These are phyloP conservation scores for Dasypolia templi DNA, from an alignment of 2,888 invertebrate genomes.

Conservation along the genomic window DNA sequence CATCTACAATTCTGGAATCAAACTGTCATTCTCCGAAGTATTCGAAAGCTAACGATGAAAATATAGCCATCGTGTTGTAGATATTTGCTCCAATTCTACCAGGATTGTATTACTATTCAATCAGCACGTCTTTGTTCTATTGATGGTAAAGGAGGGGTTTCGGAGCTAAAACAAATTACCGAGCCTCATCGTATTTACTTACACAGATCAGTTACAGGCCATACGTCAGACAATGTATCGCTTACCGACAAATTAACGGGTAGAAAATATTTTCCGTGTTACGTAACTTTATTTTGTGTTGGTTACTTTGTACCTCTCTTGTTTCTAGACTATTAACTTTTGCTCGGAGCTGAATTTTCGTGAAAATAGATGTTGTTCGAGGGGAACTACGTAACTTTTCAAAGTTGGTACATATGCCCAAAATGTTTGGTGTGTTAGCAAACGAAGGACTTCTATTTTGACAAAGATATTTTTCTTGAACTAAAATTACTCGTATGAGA, in stretches of 20 bases:
- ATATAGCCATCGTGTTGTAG: conserved; percentile 45
- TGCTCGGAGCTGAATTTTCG: conserved; percentile 27
- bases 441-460: background rate
- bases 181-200: conserved; percentile 77
- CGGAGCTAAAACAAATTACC: conserved; percentile 78
- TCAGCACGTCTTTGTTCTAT: conserved; percentile 80
- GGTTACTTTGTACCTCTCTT: conserved; percentile 43
- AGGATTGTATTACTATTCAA: conserved; percentile 84
- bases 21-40: conserved; percentile 26
- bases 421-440: conserved; percentile 1
- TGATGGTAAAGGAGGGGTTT: conserved; percentile 73
- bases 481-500: background rate
- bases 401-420: conserved; percentile 19
- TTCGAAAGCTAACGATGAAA: conserved; percentile 45
- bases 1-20: conserved; percentile 17
- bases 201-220: conserved; percentile 74
- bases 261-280: conserved; percentile 75
- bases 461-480: background rate
- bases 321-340: conserved; percentile 38
- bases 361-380: conserved; percentile 36
- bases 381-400: conserved; percentile 22
- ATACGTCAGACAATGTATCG: conserved; percentile 77
- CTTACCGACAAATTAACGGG: conserved; percentile 80
- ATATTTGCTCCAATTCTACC: conserved; percentile 72
- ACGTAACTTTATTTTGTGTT: conserved; percentile 39